A percentile compares a stretch with the other conserved stretches of the same genome.
Conservation (phyloP, 2,797 vertebrate species). For the Pseudochromis fuscus region DNA sequence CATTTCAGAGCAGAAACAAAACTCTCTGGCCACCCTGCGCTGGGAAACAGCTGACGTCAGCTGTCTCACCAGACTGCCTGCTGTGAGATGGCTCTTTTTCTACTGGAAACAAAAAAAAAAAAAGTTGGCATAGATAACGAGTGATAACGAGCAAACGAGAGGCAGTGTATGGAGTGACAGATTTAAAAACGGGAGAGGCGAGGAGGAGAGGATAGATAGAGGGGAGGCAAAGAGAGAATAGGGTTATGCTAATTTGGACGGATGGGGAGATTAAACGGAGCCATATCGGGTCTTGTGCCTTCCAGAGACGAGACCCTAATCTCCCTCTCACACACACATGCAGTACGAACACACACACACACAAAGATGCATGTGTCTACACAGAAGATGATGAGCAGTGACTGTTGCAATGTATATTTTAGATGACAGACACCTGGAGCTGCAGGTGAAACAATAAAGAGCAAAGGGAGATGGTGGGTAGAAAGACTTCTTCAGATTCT, state of each 20-base stretch:
- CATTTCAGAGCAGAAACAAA: slow-evolving; percentile 41
- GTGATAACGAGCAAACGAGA: slow-evolving; percentile 33
- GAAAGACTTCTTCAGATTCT: slow-evolving; percentile 3
- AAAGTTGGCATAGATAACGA: slow-evolving; percentile 46
- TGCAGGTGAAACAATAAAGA: slow-evolving; percentile 15
- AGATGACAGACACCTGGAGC: slow-evolving; percentile 42
- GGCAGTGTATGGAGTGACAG: slow-evolving; percentile 1
- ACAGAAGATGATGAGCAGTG: slow-evolving; percentile 9
- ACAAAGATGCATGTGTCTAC: slow-evolving; percentile 4
- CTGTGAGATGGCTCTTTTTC: slow-evolving; percentile 43
- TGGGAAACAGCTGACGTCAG: slow-evolving; percentile 60
- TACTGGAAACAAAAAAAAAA: slow-evolving; percentile 61
- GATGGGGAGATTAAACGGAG: slow-evolving; percentile 54
- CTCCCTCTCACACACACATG: slow-evolving; percentile 21
- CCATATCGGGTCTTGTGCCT: slow-evolving; percentile 57
- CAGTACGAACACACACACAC: background rate
- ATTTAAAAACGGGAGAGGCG: slow-evolving; percentile 26
- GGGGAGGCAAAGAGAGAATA: slow-evolving; percentile 21
- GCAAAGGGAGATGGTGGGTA: background rate
- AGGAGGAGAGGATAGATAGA: slow-evolving; percentile 16
- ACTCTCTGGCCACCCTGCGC: slow-evolving; percentile 32
- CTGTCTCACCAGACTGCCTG: slow-evolving; percentile 44
- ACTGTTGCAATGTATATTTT: slow-evolving; percentile 17
- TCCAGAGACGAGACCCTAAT: slow-evolving; percentile 54
- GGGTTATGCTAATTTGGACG: slow-evolving; percentile 61